Base-by-base conservation (phyloP, 2,888 invertebrate species). In the Cynaeus angustus region DNA sequence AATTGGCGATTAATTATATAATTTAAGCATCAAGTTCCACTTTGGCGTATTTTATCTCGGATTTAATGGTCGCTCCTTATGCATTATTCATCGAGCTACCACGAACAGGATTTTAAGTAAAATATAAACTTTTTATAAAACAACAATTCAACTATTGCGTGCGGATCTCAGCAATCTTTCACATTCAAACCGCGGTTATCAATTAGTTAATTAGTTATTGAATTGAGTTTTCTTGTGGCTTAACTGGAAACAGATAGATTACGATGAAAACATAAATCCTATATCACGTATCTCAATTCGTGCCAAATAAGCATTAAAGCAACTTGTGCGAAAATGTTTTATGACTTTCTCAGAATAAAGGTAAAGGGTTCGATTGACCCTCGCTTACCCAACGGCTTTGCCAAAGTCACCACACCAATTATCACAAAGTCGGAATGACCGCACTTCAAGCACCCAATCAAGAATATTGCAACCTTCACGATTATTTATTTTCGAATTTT, bases 291-390 rank as follows among this genome's bases (percentile, higher is more conserved):
- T 66, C 58, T 56, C 50, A 58, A 56, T 56, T 46, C 56, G 66
- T 61, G 56, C 43, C 59, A 67, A 67, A 67, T 67, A 59, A 67
- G 67, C 67, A 41, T 67, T 67, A 67, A 59, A 59, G 53, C 53
- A 61, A 61, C 61, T 68, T 68, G 55, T 62, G 68, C 62, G 68
- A 68, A 62, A 68, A 68, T 62, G 62, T 68, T 68, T 68, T 62
- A 68, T 55, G 55, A 14, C 53, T 45, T 67, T 67, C 33, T 50
- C 41, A 8, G 59, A 33, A 28, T 52, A 58, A 48, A 21, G 21
- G 21, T 21, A 21, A 21, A 61, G 50, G 58, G 33, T 61, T 53
- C 53, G 45, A 68, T 58, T 62, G 61, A 21, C 53, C 59, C 43
- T 28, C 43, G 59, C 46, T 58, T 28, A 43, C 56, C 43, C 56